Conservation (phyloP, 2,113 vertebrate species). For the Dipodomys spectabilis region DNA sequence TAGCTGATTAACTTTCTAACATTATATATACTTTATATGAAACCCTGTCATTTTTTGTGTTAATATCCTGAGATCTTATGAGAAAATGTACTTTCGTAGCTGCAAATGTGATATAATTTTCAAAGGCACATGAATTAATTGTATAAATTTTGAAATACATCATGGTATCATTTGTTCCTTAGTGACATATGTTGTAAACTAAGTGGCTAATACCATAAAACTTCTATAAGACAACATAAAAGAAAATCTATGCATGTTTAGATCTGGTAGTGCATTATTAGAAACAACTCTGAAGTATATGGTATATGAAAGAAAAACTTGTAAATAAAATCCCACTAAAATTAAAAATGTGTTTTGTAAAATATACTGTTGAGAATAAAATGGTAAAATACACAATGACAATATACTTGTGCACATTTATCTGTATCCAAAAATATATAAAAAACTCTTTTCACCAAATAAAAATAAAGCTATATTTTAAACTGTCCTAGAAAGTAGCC, state of each 20-base stretch:
- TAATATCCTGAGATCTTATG: background rate
- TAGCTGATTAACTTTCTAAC: background rate
- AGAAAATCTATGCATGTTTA: background rate
- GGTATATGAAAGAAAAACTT: background rate
- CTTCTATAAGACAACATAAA: background rate
- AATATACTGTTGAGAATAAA: background rate
- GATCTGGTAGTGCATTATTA: background rate
- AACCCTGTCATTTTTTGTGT: background rate
- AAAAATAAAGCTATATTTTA: background rate
- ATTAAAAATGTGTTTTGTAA: conserved; percentile 1
- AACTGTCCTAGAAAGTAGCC: background rate
- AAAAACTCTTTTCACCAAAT: background rate
- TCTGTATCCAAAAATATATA: background rate
- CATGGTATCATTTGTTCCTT: background rate
- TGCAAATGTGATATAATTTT: conserved; percentile 29
- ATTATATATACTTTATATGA: background rate
- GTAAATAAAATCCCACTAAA: background rate
- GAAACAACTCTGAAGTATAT: background rate
- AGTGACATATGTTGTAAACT: background rate
- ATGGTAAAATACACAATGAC: background rate
- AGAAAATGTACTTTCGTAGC: background rate
- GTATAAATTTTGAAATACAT: conserved; percentile 18
- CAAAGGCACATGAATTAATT: conserved; percentile 5
- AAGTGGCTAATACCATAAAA: background rate
- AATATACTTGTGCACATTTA: background rate